Conservation (phyloP, 2,113 vertebrate genomes). For the Microtus oregoni region DNA sequence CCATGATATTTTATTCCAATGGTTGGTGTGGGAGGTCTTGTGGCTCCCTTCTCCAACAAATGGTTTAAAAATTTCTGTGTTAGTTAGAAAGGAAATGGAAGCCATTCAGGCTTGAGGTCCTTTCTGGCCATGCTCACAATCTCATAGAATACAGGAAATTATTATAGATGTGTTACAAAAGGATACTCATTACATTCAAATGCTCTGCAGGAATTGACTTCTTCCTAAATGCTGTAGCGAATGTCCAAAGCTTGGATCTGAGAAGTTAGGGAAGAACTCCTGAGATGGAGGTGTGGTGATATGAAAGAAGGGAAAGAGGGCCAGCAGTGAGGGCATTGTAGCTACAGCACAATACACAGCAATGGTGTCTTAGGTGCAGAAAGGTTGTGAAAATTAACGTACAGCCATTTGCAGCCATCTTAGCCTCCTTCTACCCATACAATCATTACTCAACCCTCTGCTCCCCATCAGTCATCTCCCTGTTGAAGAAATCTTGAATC, state of each 20-base stretch:
- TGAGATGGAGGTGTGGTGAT: not conserved
- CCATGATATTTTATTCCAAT: not conserved
- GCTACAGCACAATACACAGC: not conserved
- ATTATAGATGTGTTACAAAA: not conserved
- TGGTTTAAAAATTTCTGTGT: not conserved
- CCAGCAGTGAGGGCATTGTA: not conserved
- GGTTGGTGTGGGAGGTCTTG: no score
- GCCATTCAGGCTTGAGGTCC: not conserved
- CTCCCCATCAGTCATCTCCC: not conserved
- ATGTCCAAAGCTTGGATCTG: not conserved
- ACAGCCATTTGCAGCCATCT: not conserved
- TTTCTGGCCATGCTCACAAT: conserved; percentile 28
- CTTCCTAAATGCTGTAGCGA: not conserved
- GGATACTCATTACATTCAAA: not conserved
- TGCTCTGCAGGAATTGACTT: not conserved
- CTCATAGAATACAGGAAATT: not conserved
- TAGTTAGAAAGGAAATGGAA: conserved; percentile 43
- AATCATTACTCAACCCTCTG: not conserved
- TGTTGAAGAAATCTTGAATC: not conserved
- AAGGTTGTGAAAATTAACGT: not conserved
- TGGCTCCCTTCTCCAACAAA: no score
- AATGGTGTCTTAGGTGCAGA: not conserved
- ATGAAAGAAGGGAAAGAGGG: no score
- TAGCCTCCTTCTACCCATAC: not conserved
- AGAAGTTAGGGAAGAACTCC: not conserved